Evolutionary conservation across 2,113 vertebrate genomes (phyloP).

Genomic region (Anarrhichthys ocellatus): DNA sequence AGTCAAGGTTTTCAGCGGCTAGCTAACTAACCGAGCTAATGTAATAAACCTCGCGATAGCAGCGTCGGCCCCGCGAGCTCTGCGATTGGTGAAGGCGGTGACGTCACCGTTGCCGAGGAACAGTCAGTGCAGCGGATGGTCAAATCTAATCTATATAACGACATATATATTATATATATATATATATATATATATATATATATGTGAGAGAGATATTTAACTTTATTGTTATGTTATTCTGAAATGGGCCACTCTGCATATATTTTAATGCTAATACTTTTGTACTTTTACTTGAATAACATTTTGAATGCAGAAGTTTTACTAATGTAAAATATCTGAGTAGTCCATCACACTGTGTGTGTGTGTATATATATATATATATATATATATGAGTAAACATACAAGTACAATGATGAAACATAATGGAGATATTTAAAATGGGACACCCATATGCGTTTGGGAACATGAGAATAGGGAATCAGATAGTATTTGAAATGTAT

Average conservation of each 20-base stretch:
- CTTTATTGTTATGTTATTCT: too few relatives aligned
- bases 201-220: too few relatives aligned
- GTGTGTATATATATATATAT: neutral
- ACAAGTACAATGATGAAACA: neutral
- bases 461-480: neutral
- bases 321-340: neutral
- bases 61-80: conserved; percentile 35
- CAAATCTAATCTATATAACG: neutral
- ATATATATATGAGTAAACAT: neutral
- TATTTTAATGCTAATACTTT: neutral
- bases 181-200: too few relatives aligned
- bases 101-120: conserved; percentile 84
- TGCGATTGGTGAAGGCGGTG: conserved; percentile 65
- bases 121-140: conserved; percentile 30
- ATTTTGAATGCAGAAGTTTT: neutral
- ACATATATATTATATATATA: too few relatives aligned
- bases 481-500: neutral
- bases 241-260: too few relatives aligned
- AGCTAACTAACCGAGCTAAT: conserved; percentile 70
- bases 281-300: neutral
- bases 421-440: neutral
- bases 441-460: neutral
- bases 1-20: conserved; percentile 38
- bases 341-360: neutral
- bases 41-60: conserved; percentile 76